Base-by-base conservation (phyloP, 1,140 invertebrate genomes). In the Globodera rostochiensis region DNA sequence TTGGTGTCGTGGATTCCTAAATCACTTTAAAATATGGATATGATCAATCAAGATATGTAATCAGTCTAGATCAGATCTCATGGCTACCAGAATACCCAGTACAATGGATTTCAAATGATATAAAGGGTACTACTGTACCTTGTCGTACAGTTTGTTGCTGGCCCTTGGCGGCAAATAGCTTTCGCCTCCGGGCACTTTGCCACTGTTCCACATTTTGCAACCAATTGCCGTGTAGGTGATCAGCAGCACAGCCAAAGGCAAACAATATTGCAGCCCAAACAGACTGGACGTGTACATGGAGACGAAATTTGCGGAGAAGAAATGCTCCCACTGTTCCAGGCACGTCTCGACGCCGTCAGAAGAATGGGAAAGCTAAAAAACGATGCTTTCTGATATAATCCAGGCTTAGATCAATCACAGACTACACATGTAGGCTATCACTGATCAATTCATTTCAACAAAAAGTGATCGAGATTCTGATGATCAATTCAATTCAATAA, bases 161-260 rank as follows among this genome's bases (percentile, higher is more conserved):
- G 60, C 45, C 25, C 36, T 46, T n/a, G 47, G n/a, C 66, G 60
- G 60, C 46, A 78, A 6, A 45, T 80, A 71, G 84, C 71, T 19
- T 11, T 86, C 82, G 57, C 77, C 77, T 57, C 87, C 87, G 13
- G 88, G 88, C 46, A 89, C 85, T 80, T 85, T 80, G 69, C 57
- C 57, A 60, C 86, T 86, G 78, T 89, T 89, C 88, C 88, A 89
- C 88, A 89, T 89, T 74, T 83, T 83, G 13, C 87, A 77, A 45
- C 88, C 88, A 80, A 89, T 89, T 64, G 80, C 82, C 8, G 88
- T 89, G 67, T 89, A 89, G 64, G 88, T 89, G 67, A 89, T 80
- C n/a, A 89, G 76, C 45, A 89, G 71, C 46, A 89, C 88, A 8
- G 86, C 73, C 49, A 90, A 80, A 8, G 88, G 88, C 57, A 89